Base-by-base conservation (phyloP, 2,113 vertebrate species). In the Cathartes aura region DNA sequence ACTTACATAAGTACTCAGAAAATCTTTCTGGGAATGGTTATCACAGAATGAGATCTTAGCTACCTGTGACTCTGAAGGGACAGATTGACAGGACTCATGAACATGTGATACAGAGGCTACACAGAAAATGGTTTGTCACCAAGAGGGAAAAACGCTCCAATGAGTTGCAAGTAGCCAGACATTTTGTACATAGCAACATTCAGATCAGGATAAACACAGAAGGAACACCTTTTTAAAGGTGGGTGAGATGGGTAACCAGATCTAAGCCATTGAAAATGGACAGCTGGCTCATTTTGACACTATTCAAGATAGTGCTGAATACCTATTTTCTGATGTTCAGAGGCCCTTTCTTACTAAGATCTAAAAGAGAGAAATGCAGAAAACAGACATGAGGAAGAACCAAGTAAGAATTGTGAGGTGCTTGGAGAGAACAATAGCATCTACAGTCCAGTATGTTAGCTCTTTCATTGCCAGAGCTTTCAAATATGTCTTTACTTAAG, bases 401-500 rank as follows among this genome's bases (percentile, higher is more conserved):
- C 29, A 48, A 63, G 43, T 29, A 24, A 93, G 67, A 88, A 30
- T 4, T 55, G 84, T 17, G 52, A 89, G 62, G 58, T 71, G 43
- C 42, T 78, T 79, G 38, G 60, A 82, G 53, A 87, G 64, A 87
- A 47, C 62, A 93, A 43, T 16, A 83, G 68, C 67, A 93, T 47
- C 1, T 23, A 52, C 55, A 88, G 63, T 11, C 11, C 1, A 0
- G n/a, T 36, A 43, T 64, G 50, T 78, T 91, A 59, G 79, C 24
- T 2, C 90, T 93, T 32, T 36, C 87, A 40, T 58, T 94, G 79
- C 82, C 84, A 94, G 79, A 93, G 60, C 79, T 94, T 90, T 94
- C 88, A 86, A 96, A 95, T 72, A 52, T 64, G 56, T 53, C 93
- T 97, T 93, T 11, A 63, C 45, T 94, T 60, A 71, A 56, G 55